Evolutionary conservation across 2,888 invertebrate genomes (phyloP), one percentile per base, ranked within the genome.

Genomic region (Proisotoma minuta): DNA sequence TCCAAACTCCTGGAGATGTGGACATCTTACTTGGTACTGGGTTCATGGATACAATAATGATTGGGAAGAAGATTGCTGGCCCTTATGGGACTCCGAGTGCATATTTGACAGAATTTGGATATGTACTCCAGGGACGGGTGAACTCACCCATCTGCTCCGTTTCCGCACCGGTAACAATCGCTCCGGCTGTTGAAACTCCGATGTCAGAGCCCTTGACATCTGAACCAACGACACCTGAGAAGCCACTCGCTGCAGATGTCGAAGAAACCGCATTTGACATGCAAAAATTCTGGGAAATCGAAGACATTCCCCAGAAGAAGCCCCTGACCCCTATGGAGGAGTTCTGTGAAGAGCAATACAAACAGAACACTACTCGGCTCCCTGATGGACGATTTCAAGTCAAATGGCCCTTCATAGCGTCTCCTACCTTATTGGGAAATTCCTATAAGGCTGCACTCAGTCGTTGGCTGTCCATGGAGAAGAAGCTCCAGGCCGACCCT

Each of bases 391-490:
- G 60, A 24, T 69, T 56, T 49, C 59, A 63, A 49, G 51, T 68
- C 4, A 24, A 22, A 12, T 52, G 57, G 34, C 69, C 69, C 1
- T 59, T 69, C n/a, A 43, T 59, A 8, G 8, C 20, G 5, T 15
- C 4, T 15, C 26, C 56, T 1, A n/a, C 12, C 1, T 2, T 24
- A 3, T 48, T 75, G 10, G 75, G 74, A 0, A 54, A 66, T 23
- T 74, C 74, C 2, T 40, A 56, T 3, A n/a, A 29, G 0, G 54
- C 40, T 1, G 74, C 73, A 2, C 12, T 48, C n/a, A 59, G 63
- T n/a, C 62, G 75, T 1, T 74, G 74, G 23, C 5, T 23, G 1
- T 24, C 52, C 0, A 28, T 75, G n/a, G 75, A 75, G 48, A 50
- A 57, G 12, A 68, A 66, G 50, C 59, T 74, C 2, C 2, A 53